Evolutionary conservation across 2,888 invertebrate species (phyloP), one percentile per base, ranked within the genome.

Genomic region (Agrotis exclamationis): DNA sequence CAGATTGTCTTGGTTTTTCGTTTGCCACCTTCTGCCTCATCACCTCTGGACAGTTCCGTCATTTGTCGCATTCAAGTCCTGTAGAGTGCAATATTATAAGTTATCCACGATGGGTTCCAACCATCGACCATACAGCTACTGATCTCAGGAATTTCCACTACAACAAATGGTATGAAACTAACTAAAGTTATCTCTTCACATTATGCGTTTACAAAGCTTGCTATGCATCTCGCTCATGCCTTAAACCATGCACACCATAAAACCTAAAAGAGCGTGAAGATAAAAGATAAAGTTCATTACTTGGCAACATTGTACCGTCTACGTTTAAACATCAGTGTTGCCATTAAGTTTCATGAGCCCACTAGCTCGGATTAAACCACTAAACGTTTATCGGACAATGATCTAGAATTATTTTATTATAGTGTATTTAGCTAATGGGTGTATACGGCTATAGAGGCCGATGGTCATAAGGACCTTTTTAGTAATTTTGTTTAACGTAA

Each of bases 251-350:
- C 60, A 48, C 47, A 44, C 54, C 48, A 56, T 80, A 60, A 74
- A 79, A 73, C 69, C 59, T 28, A 82, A 73, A 77, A 80, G 63
- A 71, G 69, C 74, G 63, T 65, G 45, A 80, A 77, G 75, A 80
- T 82, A 72, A 60, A 59, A 77, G 65, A 82, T 75, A 82, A 76
- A 53, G 75, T 84, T 66, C 74, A 81, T 81, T 84, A 81, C 74
- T 65, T 80, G 63, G 69, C 65, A 70, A 84, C 80, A 83, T 67
- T 84, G 82, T 82, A 71, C 67, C 53, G 67, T 74, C 45, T 39
- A 54, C 58, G 66, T 70, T 60, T 66, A 63, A 60, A 73, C 70
- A 67, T 76, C 76, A 76, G 64, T 67, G 79, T 62, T 80, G 60
- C 63, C 66, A 76, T 79, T 62, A 80, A 71, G 71, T 65, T 79